phyloP scores from a whole-genome alignment of 2,113 vertebrate genomes.

The Regulus satrapa region DNA sequence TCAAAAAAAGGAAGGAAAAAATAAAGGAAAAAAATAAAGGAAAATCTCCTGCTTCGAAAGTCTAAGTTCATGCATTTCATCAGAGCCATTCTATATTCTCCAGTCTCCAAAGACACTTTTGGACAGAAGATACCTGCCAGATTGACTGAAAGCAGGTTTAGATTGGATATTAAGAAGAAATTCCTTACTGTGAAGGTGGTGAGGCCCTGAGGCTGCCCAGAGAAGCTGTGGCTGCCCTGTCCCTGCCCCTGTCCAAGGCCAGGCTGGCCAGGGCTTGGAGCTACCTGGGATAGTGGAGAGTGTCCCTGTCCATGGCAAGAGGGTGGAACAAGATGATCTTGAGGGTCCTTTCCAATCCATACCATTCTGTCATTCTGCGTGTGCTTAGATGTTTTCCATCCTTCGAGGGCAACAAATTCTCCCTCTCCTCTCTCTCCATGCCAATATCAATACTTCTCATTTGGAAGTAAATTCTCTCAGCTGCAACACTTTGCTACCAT shows the following conservation, averaged over 20 bases:
- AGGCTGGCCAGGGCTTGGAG: background rate
- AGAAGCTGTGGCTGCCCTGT: background rate
- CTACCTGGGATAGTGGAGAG: rapidly evolving
- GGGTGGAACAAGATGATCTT: background rate
- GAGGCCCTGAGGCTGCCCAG: background rate
- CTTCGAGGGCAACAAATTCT: background rate
- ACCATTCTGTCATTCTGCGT: background rate
- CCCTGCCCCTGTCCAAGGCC: background rate
- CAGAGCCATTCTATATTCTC: background rate
- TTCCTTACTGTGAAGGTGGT: too few species aligned
- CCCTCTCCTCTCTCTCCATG: background rate
- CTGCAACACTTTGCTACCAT: background rate
- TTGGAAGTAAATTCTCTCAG: background rate
- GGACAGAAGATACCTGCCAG: background rate
- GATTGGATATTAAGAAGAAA: background rate
- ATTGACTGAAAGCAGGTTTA: background rate
- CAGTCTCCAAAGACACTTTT: background rate
- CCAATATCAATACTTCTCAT: background rate
- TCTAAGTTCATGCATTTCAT: background rate
- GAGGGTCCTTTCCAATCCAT: background rate
- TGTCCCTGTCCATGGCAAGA: background rate
- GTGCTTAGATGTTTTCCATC: background rate
- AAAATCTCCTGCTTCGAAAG: background rate
- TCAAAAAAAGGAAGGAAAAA: too few species aligned
- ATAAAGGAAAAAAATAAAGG: too few species aligned